phyloP scores from a whole-genome alignment of 1,140 invertebrate genomes.

The Papilio helenus region DNA sequence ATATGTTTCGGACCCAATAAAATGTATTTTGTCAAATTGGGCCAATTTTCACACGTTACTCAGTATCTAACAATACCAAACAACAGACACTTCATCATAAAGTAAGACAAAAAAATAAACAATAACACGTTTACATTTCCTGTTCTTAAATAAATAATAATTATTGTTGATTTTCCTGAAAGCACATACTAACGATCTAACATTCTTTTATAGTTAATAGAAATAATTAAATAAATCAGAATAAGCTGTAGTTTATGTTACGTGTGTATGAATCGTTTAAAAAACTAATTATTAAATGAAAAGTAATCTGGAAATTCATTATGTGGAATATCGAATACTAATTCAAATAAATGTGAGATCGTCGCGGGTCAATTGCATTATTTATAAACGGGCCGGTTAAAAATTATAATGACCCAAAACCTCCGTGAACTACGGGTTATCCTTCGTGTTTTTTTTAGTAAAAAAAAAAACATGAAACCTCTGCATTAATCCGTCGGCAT shows the following conservation, averaged over 20 bases:
- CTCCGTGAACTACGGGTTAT: slow-evolving; percentile 51
- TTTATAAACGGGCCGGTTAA: slow-evolving; percentile 57
- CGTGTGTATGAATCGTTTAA: not conserved
- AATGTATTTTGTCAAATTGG: no score
- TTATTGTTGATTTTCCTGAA: no score
- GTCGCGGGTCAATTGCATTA: slow-evolving; percentile 55
- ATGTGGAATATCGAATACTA: slow-evolving; percentile 39
- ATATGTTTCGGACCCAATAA: no score
- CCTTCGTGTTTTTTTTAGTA: slow-evolving; percentile 47
- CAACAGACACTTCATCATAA: no score
- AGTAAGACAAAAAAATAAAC: no score
- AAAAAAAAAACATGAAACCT: slow-evolving; percentile 49
- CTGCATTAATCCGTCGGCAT: slow-evolving; percentile 71
- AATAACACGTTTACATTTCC: no score
- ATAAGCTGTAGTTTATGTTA: not conserved
- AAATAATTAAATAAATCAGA: not conserved
- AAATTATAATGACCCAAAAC: slow-evolving; percentile 60
- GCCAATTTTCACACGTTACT: no score
- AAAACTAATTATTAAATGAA: slow-evolving; percentile 19
- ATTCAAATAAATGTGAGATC: slow-evolving; percentile 44
- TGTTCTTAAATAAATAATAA: no score
- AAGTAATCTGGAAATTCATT: slow-evolving; percentile 32
- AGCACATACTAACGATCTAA: not conserved
- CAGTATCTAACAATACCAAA: no score
- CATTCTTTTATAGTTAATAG: not conserved